A percentile compares a stretch with the other conserved stretches of the same genome.
These are phyloP conservation scores for Anagrus nilaparvatae DNA, from an alignment of 1,140 invertebrate species.

Conservation along the genomic window DNA sequence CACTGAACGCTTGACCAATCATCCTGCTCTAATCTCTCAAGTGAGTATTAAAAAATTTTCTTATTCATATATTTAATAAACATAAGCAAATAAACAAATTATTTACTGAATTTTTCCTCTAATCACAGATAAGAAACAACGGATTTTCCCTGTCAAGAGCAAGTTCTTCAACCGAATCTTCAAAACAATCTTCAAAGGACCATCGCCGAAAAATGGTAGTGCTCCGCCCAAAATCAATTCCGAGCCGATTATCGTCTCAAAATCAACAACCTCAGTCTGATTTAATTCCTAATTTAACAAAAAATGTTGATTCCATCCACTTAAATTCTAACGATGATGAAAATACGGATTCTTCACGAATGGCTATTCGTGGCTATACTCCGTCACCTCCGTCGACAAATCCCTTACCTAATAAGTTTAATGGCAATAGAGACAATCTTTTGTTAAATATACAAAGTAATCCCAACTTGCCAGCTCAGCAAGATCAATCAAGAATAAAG, in stretches of 20 bases:
- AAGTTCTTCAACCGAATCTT: conserved; percentile 33
- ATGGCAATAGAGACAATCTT: conserved; percentile 55
- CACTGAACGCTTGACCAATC: conserved; percentile 68
- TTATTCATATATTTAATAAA: neutral
- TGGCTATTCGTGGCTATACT: conserved; percentile 49
- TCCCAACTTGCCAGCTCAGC: conserved; percentile 60
- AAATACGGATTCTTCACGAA: conserved; percentile 32
- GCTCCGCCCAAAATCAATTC: conserved; percentile 46
- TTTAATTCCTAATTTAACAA: conserved; percentile 46
- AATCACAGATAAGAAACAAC: conserved; percentile 26
- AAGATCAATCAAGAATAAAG: conserved; percentile 50
- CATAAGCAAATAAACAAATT: no score
- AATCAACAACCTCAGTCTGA: conserved; percentile 37
- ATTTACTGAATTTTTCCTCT: conserved; percentile 3
- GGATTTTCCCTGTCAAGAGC: conserved; percentile 26
- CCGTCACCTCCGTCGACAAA: conserved; percentile 71
- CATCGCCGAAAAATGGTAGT: conserved; percentile 32
- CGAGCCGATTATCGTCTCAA: conserved; percentile 44
- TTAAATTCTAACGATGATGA: conserved; percentile 50
- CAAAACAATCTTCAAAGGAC: conserved; percentile 31
- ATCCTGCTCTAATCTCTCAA: conserved; percentile 58
- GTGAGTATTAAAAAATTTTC: conserved; percentile 29
- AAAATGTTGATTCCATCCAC: conserved; percentile 52
- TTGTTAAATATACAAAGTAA: conserved; percentile 69
- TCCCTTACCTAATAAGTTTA: conserved; percentile 69